Base-by-base conservation (phyloP, 2,888 invertebrate genomes). In the Siphonodentalium dalli region DNA sequence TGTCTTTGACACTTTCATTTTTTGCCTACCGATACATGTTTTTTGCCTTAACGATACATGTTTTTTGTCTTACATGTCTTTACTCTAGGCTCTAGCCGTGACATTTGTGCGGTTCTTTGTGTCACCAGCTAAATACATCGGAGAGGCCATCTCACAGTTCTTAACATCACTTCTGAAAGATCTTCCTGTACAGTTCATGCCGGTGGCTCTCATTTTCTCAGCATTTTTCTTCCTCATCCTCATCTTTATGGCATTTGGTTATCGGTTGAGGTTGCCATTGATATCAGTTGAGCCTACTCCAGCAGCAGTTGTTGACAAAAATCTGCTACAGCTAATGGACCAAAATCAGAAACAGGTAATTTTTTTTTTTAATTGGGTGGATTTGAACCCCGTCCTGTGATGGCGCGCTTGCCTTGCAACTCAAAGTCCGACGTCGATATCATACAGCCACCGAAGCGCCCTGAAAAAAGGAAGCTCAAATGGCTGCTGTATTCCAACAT, bases 101-200 rank as follows among this genome's bases (percentile, higher is more conserved):
- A 72, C 72, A 5, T 54, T 71, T 56, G 68, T 71, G 8, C 53
- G 69, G 29, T 72, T 72, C 43, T 65, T 68, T 39, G 39, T 72
- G 28, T 65, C 71, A 8, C 72, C 72, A n/a, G 35, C 71, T 43
- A 66, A 69, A 39, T 69, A 72, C 50, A 52, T 72, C 11, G 72
- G 71, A 7, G 39, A 50, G 28, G 62, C 66, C 4, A 39, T 71
- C 11, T 67, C 66, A 47, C 59, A 62, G 38, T 68, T 72, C 28
- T 44, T 71, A 26, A 49, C 50, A 15, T 67, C 65, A 2, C 47
- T 68, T 1, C 59, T 72, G 3, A 54, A 61, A 31, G 69, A 70
- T 44, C 56, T 71, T 23, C 72, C 72, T 6, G 8, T 71, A 7
- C 58, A 63, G 11, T 46, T 68, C 41, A 68, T 65, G 58, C 71